Evolutionary conservation across 1,140 invertebrate species (phyloP).

Genomic region (Habropoda laboriosa): DNA sequence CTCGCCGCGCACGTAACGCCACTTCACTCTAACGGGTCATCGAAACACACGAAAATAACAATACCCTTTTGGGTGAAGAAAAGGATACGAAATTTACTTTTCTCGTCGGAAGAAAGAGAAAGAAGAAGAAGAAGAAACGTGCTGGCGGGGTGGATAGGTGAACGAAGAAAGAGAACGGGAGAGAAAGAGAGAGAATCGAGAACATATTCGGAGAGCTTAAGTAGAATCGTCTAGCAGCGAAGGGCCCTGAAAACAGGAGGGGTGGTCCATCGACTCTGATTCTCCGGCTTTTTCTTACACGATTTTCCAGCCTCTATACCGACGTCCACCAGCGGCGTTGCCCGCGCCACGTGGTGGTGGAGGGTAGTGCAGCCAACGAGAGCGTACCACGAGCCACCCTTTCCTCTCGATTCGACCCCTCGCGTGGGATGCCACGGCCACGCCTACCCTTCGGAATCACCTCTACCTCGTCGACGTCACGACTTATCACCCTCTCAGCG

Average conservation of each 20-base stretch:
- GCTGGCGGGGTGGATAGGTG: no score
- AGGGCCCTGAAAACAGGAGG: constrained; percentile 27
- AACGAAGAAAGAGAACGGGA: background rate
- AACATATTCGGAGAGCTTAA: constrained; percentile 47
- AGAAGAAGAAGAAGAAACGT: background rate
- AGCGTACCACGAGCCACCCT: constrained; percentile 71
- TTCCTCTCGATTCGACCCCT: constrained; percentile 59
- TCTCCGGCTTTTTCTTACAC: constrained; percentile 73
- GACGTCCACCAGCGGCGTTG: constrained; percentile 49
- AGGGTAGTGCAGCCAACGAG: constrained; percentile 74
- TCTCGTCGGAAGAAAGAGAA: background rate
- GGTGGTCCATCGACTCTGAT: constrained; percentile 53
- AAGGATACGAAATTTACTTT: background rate
- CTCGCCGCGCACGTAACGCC: background rate
- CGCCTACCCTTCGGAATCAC: constrained; percentile 74
- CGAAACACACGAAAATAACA: constrained; percentile 54
- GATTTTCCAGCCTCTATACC: constrained; percentile 63
- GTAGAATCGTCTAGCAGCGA: constrained; percentile 52
- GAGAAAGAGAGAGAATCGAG: background rate
- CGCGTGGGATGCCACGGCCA: constrained; percentile 69
- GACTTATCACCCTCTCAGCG: constrained; percentile 80
- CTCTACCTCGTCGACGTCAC: constrained; percentile 75
- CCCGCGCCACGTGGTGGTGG: constrained; percentile 65
- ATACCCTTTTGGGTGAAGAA: constrained; percentile 31
- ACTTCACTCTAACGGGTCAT: constrained; percentile 17